Base-by-base conservation (phyloP, 1,140 invertebrate species). In the Philotrypesis tridentata region DNA sequence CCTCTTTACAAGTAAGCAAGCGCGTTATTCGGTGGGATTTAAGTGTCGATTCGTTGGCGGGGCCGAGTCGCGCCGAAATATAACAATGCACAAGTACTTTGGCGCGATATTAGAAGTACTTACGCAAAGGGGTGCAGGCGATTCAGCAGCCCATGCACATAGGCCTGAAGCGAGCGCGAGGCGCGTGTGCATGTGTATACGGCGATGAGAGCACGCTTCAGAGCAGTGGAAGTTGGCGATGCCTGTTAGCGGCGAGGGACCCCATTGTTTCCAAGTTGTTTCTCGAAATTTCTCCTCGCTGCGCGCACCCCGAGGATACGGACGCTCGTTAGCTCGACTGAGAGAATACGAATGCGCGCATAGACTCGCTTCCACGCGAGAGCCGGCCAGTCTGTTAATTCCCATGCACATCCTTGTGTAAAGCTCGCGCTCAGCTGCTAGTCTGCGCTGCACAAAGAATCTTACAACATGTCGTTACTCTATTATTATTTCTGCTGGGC, bases 1-100 rank as follows among this genome's bases (percentile, higher is more conserved):
- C 96, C 96, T 21, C 92, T 97, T 48, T 97, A 97, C 91, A 97
- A 95, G 96, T 96, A 92, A 94, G 92, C 90, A 76, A 70, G 77
- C n/a, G n/a, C n/a, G n/a, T n/a, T n/a, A n/a, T n/a, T n/a, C n/a
- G n/a, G n/a, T n/a, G n/a, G n/a, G n/a, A n/a, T n/a, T n/a, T n/a
- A n/a, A n/a, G n/a, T n/a, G n/a, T n/a, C n/a, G 31, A 48, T 17
- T 55, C 48, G 21, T n/a, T 4, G 21, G n/a, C n/a, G n/a, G n/a
- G n/a, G n/a, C n/a, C n/a, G n/a, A n/a, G n/a, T n/a, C n/a, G n/a
- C n/a, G n/a, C n/a, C n/a, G n/a, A n/a, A n/a, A n/a, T n/a, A n/a
- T n/a, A n/a, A n/a, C n/a, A n/a, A n/a, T n/a, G n/a, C n/a, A n/a
- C n/a, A n/a, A n/a, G n/a, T n/a, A n/a, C n/a, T n/a, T n/a, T n/a